Base-by-base conservation (phyloP, 2,797 vertebrate genomes). In the Falco berigora region DNA sequence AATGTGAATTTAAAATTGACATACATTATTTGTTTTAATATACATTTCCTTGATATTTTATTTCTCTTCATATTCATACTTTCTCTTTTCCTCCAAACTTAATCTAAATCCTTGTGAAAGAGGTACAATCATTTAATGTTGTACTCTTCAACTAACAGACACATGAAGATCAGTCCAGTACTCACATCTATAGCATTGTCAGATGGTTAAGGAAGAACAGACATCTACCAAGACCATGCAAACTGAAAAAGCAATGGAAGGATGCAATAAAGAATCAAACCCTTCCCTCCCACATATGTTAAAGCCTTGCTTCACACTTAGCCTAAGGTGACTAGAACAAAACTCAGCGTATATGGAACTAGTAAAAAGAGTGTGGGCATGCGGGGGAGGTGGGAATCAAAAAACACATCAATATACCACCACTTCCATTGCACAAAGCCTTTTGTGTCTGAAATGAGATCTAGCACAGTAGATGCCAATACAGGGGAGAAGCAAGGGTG, bases 151-250 rank as follows among this genome's bases (percentile, higher is more conserved):
- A 32, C 36, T 56, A 76, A 32, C 8, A 75, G 46, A 55, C 46
- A 79, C 6, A 12, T 12, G 49, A 66, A 79, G 34, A 79, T 50
- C 6, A 20, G 30, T 20, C 17, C 71, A 62, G 44, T 12, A 66
- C 56, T 36, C 5, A 0, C 12, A 88, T 12, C n/a, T 44, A 15
- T 9, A 74, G 25, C 0, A 0, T 12, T 66, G 30, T 38, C 66
- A 85, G 24, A 76, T 59, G 22, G 5, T 46, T 62, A 69, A 73
- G n/a, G 58, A 87, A 74, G 61, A 95, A 49, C 9, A 47, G 36
- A 32, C 24, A 77, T 14, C 47, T 24, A 56, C 28, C 30, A 76
- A 66, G 63, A 64, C 30, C 10, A 12, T 25, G 30, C 27, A 73
- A 89, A 87, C 22, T 56, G 14, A 50, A 76, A 86, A 87, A 71